Conservation (phyloP, 2,797 vertebrate genomes). For the Podarcis siculus region DNA sequence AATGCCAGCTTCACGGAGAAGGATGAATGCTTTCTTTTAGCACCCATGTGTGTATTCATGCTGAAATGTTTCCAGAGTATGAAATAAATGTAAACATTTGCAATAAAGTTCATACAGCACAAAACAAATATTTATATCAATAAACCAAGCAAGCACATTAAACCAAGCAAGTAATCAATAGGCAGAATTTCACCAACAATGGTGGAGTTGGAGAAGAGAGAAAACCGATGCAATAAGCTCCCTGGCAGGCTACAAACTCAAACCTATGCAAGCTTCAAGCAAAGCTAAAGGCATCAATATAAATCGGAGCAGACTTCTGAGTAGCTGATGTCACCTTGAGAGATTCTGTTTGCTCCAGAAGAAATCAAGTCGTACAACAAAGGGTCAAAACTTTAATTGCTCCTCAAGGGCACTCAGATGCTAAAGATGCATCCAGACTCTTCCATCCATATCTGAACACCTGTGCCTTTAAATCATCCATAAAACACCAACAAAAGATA, state of each 20-base stretch:
- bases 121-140: neutral
- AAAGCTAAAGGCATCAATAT: neutral
- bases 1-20: constrained; percentile 5
- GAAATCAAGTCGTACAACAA: neutral
- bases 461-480: neutral
- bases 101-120: neutral
- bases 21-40: constrained; percentile 6
- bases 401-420: constrained; percentile 10
- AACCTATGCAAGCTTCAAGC: neutral
- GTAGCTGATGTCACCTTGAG: neutral
- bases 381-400: neutral
- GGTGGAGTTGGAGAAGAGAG: neutral
- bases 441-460: constrained; percentile 6
- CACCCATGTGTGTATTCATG: neutral
- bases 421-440: neutral
- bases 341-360: constrained; percentile 19
- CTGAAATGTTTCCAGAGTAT: neutral
- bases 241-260: constrained; percentile 16
- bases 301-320: neutral
- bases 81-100: neutral
- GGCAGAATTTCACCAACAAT: neutral
- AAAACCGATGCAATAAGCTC: neutral
- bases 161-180: constrained; percentile 19
- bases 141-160: neutral
- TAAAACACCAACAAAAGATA: fast-evolving